These are phyloP conservation scores for Bucco capensis DNA, from an alignment of 2,113 vertebrate species.

Conservation along the genomic window DNA sequence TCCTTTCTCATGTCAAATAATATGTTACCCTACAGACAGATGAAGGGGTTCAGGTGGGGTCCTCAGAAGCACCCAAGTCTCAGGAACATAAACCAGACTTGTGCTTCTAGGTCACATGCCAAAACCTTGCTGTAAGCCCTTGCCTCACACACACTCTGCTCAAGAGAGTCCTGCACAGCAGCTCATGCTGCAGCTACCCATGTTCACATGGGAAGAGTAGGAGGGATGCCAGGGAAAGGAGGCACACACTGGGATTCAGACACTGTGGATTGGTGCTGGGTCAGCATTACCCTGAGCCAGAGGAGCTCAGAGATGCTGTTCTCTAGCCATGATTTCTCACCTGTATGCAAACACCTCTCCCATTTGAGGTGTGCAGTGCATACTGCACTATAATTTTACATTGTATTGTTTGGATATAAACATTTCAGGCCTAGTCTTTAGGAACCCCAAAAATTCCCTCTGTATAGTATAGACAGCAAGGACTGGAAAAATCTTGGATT, in stretches of 20 bases:
- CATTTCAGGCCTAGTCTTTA: neutral
- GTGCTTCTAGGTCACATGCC: neutral
- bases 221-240: neutral
- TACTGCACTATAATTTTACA: neutral
- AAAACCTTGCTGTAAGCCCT: neutral
- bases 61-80: neutral
- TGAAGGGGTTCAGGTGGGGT: neutral
- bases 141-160: neutral
- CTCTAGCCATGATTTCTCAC: neutral
- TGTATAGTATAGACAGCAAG: neutral
- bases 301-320: neutral
- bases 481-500: neutral
- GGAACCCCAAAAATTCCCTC: neutral
- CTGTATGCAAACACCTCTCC: neutral
- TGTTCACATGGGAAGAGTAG: neutral
- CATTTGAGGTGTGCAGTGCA: neutral
- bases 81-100: neutral
- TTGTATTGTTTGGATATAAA: neutral
- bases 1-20: neutral
- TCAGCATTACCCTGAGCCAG: neutral
- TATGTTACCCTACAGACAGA: neutral
- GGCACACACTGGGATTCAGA: neutral
- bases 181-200: neutral
- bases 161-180: neutral
- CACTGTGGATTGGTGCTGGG: fast-evolving